phyloP scores from a whole-genome alignment of 2,113 vertebrate genomes.

The Pterocles burchelli region DNA sequence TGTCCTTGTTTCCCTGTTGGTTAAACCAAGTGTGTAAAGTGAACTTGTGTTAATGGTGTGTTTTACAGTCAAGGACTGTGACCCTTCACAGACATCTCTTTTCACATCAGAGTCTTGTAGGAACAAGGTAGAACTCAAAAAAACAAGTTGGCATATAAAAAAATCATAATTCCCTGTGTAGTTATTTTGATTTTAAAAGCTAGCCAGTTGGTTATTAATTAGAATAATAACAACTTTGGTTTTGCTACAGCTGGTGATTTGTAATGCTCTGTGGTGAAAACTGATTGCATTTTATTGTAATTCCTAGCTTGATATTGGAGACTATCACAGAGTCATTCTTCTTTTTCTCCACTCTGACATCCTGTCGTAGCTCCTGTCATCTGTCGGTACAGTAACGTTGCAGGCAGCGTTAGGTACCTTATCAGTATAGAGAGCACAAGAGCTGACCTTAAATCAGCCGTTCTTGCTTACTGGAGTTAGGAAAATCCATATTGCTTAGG shows the following conservation, averaged over 20 bases:
- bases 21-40: background rate
- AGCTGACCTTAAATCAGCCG: background rate
- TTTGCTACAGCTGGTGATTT: background rate
- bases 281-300: background rate
- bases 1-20: background rate
- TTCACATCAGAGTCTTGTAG: background rate
- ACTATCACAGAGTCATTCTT: background rate
- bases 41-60: background rate
- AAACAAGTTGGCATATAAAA: background rate
- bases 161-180: background rate
- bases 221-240: background rate
- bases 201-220: background rate
- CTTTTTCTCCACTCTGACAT: rapidly evolving
- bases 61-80: background rate
- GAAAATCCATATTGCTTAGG: background rate
- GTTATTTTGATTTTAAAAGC: background rate
- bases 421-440: rapidly evolving
- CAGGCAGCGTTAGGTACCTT: background rate
- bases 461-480: background rate
- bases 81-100: background rate
- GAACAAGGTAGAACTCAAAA: background rate
- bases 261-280: background rate
- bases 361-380: background rate
- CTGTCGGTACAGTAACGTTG: background rate
- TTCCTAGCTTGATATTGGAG: background rate